Conservation (phyloP, 2,888 invertebrate species). For the Cosmia pyralina region DNA sequence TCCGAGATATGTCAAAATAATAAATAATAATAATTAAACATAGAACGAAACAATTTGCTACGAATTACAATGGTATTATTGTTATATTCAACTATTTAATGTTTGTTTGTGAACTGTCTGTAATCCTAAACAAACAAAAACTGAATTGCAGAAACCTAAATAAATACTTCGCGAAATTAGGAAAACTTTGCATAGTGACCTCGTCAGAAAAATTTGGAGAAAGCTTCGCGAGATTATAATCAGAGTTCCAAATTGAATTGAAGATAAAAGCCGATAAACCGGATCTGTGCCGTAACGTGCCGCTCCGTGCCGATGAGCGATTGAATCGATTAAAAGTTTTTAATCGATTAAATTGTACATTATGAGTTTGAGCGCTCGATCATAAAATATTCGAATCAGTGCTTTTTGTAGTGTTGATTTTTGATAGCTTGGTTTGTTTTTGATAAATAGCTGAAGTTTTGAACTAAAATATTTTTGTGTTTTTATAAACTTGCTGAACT, state of each 20-base stretch:
- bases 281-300: slow-evolving; percentile 29
- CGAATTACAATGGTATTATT: not conserved
- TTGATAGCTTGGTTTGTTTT: not conserved
- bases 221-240: slow-evolving; percentile 61
- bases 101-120: slow-evolving; percentile 1
- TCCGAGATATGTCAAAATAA: too few species aligned
- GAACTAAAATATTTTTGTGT: slow-evolving; percentile 6
- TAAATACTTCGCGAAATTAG: slow-evolving; percentile 13
- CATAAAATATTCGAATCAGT: slow-evolving; percentile 32
- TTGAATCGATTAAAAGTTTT: slow-evolving; percentile 67
- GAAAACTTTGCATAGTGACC: slow-evolving; percentile 12
- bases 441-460: slow-evolving; percentile 5
- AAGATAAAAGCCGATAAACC: slow-evolving; percentile 47
- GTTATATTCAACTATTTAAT: not conserved
- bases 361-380: slow-evolving; percentile 26
- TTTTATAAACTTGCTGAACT: slow-evolving; percentile 5
- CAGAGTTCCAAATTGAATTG: slow-evolving; percentile 56
- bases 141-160: slow-evolving; percentile 1
- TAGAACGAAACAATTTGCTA: not conserved
- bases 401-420: not conserved
- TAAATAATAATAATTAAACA: too few species aligned
- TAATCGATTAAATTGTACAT: slow-evolving; percentile 40
- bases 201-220: slow-evolving; percentile 16
- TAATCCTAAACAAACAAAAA: slow-evolving; percentile 7
- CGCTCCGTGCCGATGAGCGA: slow-evolving; percentile 39